Evolutionary conservation across 2,888 invertebrate species (phyloP), one percentile per base, ranked within the genome.

Genomic region (Gandaritis pyraliata): DNA sequence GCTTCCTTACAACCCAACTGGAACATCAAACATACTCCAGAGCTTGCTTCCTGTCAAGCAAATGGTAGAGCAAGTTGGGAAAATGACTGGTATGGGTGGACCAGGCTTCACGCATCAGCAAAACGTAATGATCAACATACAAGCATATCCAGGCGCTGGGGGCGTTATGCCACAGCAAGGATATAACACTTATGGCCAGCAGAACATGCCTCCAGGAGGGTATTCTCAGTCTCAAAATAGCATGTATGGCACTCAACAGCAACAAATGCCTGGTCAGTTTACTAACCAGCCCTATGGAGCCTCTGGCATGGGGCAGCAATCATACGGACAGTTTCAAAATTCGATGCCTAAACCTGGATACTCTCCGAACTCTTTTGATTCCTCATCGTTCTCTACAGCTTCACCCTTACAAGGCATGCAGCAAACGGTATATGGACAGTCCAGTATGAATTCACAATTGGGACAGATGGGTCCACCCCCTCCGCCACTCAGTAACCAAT

Each of bases 61-160:
- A 64, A 75, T 92, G 60, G 92, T 88, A 13, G 92, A 92, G 68
- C 90, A 91, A 77, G 92, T 93, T 12, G 91, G 92, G 12, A 91
- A 92, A 69, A 68, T 93, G 18, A 85, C 90, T 3, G 77, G 76
- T 0, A 86, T 88, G 1, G 79, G 83, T 10, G 77, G 78, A 0
- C 69, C 87, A 18, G 86, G 86, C 1, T 92, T 89, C 50, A 92
- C 94, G 56, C 94, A 94, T 72, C 94, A 94, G 73, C 94, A 94
- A 75, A 94, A 94, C 74, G 94, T 94, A 1, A 90, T 94, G 84
- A 94, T 94, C 51, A 94, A 94, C 71, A 94, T 94, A 33, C 94
- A 94, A 74, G 94, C 94, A 50, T 94, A 94, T 72, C 94, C 94
- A 5, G 93, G 93, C 33, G 86, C 81, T 2, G 87, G 90, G 30